Percentiles rank a stretch among this genome's conserved stretches.
Conservation (phyloP, 2,888 invertebrate species). For the Tridacna gigas region DNA sequence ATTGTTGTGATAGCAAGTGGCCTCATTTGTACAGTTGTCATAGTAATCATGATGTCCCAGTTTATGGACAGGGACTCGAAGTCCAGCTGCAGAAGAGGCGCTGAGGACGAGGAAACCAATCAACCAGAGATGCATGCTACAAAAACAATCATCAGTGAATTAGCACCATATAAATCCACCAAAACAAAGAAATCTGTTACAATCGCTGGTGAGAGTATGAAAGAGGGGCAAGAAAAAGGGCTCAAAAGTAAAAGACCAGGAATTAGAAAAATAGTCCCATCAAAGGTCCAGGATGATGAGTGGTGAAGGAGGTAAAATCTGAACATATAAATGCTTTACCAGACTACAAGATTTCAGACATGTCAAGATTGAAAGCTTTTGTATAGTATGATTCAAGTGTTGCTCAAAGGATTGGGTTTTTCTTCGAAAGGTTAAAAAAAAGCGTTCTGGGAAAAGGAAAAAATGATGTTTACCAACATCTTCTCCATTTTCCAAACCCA, state of each 20-base stretch:
- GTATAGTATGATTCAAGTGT: too few species aligned
- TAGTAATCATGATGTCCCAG: constrained; percentile 35
- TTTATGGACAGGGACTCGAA: constrained; percentile 25
- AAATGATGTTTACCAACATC: too few species aligned
- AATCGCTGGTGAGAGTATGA: not conserved
- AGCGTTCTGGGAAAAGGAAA: too few species aligned
- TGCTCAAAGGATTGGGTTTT: too few species aligned
- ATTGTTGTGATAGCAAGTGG: constrained; percentile 24
- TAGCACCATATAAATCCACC: not conserved
- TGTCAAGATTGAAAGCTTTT: too few species aligned
- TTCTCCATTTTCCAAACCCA: too few species aligned
- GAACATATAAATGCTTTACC: too few species aligned
- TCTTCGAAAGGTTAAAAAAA: too few species aligned
- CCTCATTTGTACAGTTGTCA: constrained; percentile 25
- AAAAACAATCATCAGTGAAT: not conserved
- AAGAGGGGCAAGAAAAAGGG: not conserved
- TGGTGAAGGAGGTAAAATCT: not conserved
- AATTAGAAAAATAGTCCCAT: constrained; percentile 12
- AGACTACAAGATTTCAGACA: too few species aligned
- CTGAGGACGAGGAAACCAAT: not conserved
- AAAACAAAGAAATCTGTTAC: constrained; percentile 16
- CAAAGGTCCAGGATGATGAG: not conserved
- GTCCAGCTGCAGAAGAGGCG: not conserved
- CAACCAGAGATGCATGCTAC: not conserved
- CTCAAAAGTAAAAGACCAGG: not conserved